Evolutionary conservation across 2,113 vertebrate genomes (phyloP).

Genomic region (Oncorhynchus nerka): DNA sequence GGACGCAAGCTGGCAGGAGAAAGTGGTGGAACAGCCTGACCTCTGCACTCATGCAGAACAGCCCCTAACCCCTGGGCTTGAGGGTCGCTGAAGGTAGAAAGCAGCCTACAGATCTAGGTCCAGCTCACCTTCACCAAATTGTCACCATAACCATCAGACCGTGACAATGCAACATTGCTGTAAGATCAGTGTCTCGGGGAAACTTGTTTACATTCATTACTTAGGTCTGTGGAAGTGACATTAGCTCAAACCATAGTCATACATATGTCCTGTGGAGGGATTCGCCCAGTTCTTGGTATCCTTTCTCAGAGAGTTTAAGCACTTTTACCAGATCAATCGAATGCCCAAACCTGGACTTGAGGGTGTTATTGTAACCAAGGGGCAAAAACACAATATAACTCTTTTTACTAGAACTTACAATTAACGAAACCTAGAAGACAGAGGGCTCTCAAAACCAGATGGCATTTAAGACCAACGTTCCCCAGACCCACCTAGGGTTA

Average conservation of each 20-base stretch:
- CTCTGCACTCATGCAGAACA: slow-evolving; percentile 53
- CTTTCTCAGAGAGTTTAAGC: neutral
- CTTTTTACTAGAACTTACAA: slow-evolving; percentile 22
- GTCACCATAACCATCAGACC: no score
- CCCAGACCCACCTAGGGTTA: slow-evolving; percentile 24
- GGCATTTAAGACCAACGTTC: slow-evolving; percentile 11
- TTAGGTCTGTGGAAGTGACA: no score
- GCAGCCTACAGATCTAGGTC: neutral
- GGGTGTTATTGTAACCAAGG: slow-evolving; percentile 13
- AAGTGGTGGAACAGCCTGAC: slow-evolving; percentile 67
- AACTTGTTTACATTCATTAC: no score
- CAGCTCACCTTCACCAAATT: no score
- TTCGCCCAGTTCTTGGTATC: no score
- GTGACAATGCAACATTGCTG: no score
- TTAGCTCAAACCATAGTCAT: no score
- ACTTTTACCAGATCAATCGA: neutral
- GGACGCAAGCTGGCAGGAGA: slow-evolving; percentile 72
- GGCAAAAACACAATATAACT: slow-evolving; percentile 17
- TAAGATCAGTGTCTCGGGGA: no score
- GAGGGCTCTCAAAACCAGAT: slow-evolving; percentile 11
- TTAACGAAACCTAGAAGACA: slow-evolving; percentile 4
- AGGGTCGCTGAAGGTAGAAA: neutral
- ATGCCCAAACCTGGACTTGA: neutral
- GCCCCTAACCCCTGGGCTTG: slow-evolving; percentile 40
- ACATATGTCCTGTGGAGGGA: no score